Evolutionary conservation across 2,888 invertebrate species (phyloP).

Genomic region (Xylota sylvarum): DNA sequence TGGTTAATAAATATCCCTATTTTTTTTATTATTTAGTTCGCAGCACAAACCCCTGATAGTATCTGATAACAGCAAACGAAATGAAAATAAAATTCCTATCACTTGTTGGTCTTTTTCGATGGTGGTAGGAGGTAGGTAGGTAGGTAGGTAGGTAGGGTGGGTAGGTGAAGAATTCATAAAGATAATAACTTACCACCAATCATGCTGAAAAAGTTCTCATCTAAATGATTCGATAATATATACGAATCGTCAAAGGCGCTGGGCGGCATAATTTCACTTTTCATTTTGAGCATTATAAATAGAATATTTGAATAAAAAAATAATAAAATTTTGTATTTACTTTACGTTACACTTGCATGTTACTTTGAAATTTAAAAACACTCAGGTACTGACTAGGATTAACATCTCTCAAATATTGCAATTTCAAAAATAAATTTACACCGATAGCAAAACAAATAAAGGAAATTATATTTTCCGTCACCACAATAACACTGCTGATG

Average conservation of each 20-base stretch:
- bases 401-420: constrained; percentile 32
- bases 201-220: constrained; percentile 83
- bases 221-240: constrained; percentile 80
- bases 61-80: constrained; percentile 23
- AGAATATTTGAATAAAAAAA: constrained; percentile 19
- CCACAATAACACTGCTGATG: constrained; percentile 35
- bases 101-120: constrained; percentile 18
- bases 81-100: constrained; percentile 41
- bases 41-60: not conserved
- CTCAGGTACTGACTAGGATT: constrained; percentile 19
- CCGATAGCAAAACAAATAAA: constrained; percentile 31
- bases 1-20: constrained; percentile 12
- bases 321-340: not conserved
- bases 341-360: constrained; percentile 44
- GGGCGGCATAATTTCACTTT: constrained; percentile 83
- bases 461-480: constrained; percentile 46
- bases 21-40: not conserved
- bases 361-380: constrained; percentile 29
- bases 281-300: constrained; percentile 83
- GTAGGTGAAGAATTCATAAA: constrained; percentile 10
- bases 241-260: constrained; percentile 83
- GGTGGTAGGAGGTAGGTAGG: not conserved
- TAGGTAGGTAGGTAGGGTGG: not conserved
- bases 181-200: constrained; percentile 80
- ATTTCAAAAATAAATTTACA: constrained; percentile 39